phyloP scores from a whole-genome alignment of 2,113 vertebrate species.

The Papio anubis region DNA sequence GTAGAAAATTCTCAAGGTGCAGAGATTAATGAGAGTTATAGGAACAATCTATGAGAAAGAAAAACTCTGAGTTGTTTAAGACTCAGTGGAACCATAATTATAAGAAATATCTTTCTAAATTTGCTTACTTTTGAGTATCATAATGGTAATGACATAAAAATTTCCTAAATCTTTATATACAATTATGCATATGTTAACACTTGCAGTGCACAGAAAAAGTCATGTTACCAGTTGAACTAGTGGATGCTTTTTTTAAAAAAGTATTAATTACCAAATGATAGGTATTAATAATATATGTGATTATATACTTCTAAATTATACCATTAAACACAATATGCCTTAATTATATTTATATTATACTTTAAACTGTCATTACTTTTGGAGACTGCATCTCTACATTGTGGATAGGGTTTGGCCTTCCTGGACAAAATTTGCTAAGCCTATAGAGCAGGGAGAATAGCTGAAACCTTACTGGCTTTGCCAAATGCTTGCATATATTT shows the following conservation, averaged over 20 bases:
- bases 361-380: slow-evolving; percentile 35
- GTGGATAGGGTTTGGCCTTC: slow-evolving; percentile 8
- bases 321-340: slow-evolving; percentile 14
- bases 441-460: slow-evolving; percentile 41
- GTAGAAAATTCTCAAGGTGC: slow-evolving; percentile 53
- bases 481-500: slow-evolving; percentile 76
- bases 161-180: background rate
- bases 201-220: slow-evolving; percentile 19
- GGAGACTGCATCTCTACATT: background rate
- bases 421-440: slow-evolving; percentile 47
- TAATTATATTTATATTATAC: background rate
- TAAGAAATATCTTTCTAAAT: slow-evolving; percentile 1
- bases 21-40: slow-evolving; percentile 46
- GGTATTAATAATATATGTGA: slow-evolving; percentile 24
- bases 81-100: slow-evolving; percentile 32
- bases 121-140: slow-evolving; percentile 26
- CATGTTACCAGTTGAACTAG: background rate
- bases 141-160: slow-evolving; percentile 44
- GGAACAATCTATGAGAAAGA: slow-evolving; percentile 54
- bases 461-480: slow-evolving; percentile 66
- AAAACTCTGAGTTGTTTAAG: slow-evolving; percentile 25
- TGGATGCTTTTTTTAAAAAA: background rate
- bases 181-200: slow-evolving; percentile 30
- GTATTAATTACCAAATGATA: slow-evolving; percentile 43
- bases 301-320: slow-evolving; percentile 44